A percentile compares a stretch with the other conserved stretches of the same genome.
phyloP scores from a whole-genome alignment of 2,888 invertebrate species.

The Standfussiana lucernea region DNA sequence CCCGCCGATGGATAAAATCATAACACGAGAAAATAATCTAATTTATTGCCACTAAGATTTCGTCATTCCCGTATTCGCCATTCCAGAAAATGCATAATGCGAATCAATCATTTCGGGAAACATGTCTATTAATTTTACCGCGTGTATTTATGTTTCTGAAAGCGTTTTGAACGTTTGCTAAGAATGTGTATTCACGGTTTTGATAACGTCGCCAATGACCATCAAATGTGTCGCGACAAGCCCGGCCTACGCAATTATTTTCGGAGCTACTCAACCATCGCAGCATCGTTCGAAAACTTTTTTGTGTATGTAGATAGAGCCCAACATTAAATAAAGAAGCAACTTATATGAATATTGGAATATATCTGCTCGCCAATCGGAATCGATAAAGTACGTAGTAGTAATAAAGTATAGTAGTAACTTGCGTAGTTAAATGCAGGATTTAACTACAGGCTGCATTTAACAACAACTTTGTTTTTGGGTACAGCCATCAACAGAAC shows the following conservation, averaged over 20 bases:
- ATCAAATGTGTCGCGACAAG: conserved; percentile 59
- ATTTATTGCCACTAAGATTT: conserved; percentile 50
- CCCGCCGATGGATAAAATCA: conserved; percentile 72
- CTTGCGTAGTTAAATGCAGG: no score
- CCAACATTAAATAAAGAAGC: neutral
- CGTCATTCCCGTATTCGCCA: conserved; percentile 27
- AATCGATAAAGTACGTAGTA: conserved; percentile 9
- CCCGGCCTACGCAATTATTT: conserved; percentile 71
- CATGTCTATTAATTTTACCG: conserved; percentile 34
- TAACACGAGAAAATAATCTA: conserved; percentile 66
- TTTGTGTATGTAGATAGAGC: neutral
- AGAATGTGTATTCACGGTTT: conserved; percentile 49
- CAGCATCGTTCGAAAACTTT: conserved; percentile 14
- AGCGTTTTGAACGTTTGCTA: conserved; percentile 9
- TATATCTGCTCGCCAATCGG: conserved; percentile 8
- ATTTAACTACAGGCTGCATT: no score
- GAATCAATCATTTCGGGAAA: conserved; percentile 47
- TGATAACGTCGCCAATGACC: conserved; percentile 63
- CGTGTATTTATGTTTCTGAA: conserved; percentile 31
- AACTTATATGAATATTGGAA: neutral
- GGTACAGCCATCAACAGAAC: neutral
- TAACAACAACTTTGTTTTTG: conserved; percentile 2
- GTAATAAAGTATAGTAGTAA: no score
- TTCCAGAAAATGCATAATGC: conserved; percentile 33
- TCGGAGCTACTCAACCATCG: conserved; percentile 46